These are phyloP conservation scores for Zophobas morio DNA, from an alignment of 1,140 invertebrate genomes.

Conservation along the genomic window DNA sequence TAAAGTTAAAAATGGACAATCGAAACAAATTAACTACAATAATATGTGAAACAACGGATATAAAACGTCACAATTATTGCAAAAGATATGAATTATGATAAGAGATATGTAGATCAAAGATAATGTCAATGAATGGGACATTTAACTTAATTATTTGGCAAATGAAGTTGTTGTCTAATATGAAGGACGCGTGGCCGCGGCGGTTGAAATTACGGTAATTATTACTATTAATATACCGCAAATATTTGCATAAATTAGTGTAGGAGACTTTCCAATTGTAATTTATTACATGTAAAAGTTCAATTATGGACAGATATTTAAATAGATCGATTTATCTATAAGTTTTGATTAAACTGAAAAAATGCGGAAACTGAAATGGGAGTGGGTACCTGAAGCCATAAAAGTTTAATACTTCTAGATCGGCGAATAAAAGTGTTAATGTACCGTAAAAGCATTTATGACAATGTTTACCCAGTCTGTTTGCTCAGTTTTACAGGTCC, in stretches of 20 bases:
- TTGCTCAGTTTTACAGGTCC: not conserved
- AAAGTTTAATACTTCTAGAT: slow-evolving; percentile 20
- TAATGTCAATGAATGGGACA: slow-evolving; percentile 27
- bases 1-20: no score
- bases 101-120: slow-evolving; percentile 31
- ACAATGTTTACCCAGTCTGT: slow-evolving; percentile 23
- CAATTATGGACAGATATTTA: slow-evolving; percentile 1
- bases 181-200: slow-evolving; percentile 13
- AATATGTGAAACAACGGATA: slow-evolving; percentile 2
- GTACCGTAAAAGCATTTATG: slow-evolving; percentile 32
- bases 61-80: slow-evolving; percentile 10
- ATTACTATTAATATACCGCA: slow-evolving; percentile 30
- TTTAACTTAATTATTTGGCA: slow-evolving; percentile 41
- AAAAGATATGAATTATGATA: slow-evolving; percentile 22
- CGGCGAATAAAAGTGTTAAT: slow-evolving; percentile 42
- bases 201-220: slow-evolving; percentile 23
- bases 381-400: slow-evolving; percentile 6
- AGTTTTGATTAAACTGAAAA: not conserved
- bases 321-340: not conserved
- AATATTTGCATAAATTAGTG: slow-evolving; percentile 38
- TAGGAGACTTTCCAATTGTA: slow-evolving; percentile 33
- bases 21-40: not conserved
- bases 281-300: slow-evolving; percentile 26
- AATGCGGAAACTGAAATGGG: slow-evolving; percentile 8
- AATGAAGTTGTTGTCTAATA: slow-evolving; percentile 31